Evolutionary conservation across 2,797 vertebrate genomes (phyloP), one percentile per base, ranked within the genome.

Genomic region (Eleutherodactylus coqui): DNA sequence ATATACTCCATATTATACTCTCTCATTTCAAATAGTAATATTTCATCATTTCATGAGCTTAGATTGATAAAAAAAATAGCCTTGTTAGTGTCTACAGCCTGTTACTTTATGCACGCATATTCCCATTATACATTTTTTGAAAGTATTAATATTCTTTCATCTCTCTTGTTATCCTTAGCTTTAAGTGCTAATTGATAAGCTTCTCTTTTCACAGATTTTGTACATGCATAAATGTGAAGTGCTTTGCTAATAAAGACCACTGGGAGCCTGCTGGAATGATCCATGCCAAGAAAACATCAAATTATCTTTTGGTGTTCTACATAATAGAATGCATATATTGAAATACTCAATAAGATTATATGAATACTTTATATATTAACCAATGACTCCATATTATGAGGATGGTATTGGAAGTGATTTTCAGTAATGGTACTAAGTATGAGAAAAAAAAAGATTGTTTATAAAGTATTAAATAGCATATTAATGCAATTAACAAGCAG

Each of bases 131-230:
- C 45, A 51, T 45, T 77, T 47, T 84, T 83, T 34, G 58, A 77
- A 67, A 38, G 29, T 62, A 84, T 84, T 60, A 84, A 64, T 75
- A 75, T 62, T 84, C 82, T 62, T 84, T 84, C 53, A 60, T 55
- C 38, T 49, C 32, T 82, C 55, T 64, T 84, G 58, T 47, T 80
- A 80, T 64, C 21, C 79, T 51, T 45, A 76, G 43, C 58, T 67
- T 69, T 84, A 75, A 51, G 75, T 77, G 83, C 58, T 84, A 84
- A 84, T 84, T 84, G 83, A 84, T 77, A 69, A 77, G 41, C 27
- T 64, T 67, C 73, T 64, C 24, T 77, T 77, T 64, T 84, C 36
- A 84, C n/a, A 70, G 9, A 47, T 43, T 64, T 45, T 19, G 73
- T 36, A 62, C 67, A 83, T 73, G 51, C 55, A 77, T 84, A 77